phyloP scores from a whole-genome alignment of 1,140 invertebrate genomes.

The Zaprionus kolodkinae region DNA sequence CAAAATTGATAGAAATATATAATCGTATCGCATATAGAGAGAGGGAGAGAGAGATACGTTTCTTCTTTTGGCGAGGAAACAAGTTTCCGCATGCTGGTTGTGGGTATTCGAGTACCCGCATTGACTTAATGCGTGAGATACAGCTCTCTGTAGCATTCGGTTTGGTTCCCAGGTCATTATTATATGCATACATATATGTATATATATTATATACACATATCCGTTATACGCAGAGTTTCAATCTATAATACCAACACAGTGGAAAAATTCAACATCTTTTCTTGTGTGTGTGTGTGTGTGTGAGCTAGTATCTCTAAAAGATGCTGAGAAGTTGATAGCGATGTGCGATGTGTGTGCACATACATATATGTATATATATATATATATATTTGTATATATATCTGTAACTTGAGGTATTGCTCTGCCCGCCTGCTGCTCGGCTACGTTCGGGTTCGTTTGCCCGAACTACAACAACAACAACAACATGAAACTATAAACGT shows the following conservation, averaged over 20 bases:
- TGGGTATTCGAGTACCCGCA: not conserved
- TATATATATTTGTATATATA: constrained; percentile 21
- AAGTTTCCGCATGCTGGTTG: constrained; percentile 54
- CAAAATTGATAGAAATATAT: constrained; percentile 6
- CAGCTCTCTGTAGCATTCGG: constrained; percentile 21
- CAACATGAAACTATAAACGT: constrained; percentile 46
- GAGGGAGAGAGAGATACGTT: no score
- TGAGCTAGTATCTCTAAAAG: constrained; percentile 58
- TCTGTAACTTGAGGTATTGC: constrained; percentile 74
- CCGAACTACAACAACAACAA: constrained; percentile 47
- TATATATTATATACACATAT: constrained; percentile 38
- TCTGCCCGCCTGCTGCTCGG: constrained; percentile 45
- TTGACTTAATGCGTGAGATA: constrained; percentile 22
- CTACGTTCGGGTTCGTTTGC: constrained; percentile 49
- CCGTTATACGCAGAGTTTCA: constrained; percentile 50
- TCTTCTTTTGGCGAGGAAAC: constrained; percentile 50
- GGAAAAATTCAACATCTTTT: no score
- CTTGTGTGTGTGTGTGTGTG: constrained; percentile 1
- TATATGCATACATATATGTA: constrained; percentile 19
- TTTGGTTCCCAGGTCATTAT: constrained; percentile 54
- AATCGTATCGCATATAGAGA: not conserved
- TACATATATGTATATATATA: constrained; percentile 11
- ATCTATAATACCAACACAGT: constrained; percentile 25
- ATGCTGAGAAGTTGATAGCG: constrained; percentile 70
- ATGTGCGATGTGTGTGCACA: constrained; percentile 51